phyloP scores from a whole-genome alignment of 1,140 invertebrate species.

The Drosophila ananassae region DNA sequence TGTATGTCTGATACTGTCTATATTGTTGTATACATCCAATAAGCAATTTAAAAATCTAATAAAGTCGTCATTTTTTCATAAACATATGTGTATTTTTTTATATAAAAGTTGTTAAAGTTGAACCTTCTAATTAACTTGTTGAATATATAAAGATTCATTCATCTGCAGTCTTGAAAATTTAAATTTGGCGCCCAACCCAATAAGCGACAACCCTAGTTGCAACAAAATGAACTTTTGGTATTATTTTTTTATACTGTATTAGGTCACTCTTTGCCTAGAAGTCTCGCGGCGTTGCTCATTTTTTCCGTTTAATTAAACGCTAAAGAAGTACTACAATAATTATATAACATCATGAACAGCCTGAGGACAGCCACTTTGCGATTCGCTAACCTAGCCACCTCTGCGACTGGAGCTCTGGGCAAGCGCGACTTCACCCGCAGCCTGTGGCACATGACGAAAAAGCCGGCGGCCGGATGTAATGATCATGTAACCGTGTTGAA shows the following conservation, averaged over 20 bases:
- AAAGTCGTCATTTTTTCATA: slow-evolving; percentile 73
- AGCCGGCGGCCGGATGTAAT: slow-evolving; percentile 43
- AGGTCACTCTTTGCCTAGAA: slow-evolving; percentile 14
- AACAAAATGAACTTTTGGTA: background rate
- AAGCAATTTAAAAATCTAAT: slow-evolving; percentile 73
- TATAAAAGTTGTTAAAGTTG: no score
- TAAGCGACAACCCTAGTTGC: background rate
- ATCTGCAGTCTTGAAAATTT: background rate
- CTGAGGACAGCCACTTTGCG: slow-evolving; percentile 87
- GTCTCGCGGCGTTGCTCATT: slow-evolving; percentile 50
- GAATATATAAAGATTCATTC: background rate
- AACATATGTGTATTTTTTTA: background rate
- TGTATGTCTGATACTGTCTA: slow-evolving; percentile 66
- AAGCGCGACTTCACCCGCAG: slow-evolving; percentile 87
- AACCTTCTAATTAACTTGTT: no score
- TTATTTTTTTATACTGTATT: background rate
- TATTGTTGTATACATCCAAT: slow-evolving; percentile 68
- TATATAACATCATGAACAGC: slow-evolving; percentile 88
- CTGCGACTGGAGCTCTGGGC: slow-evolving; percentile 84
- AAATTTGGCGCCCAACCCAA: background rate
- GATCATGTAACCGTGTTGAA: slow-evolving; percentile 65
- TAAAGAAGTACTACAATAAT: slow-evolving; percentile 22
- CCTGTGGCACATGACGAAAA: slow-evolving; percentile 88
- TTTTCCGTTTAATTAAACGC: slow-evolving; percentile 25
- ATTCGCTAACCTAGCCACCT: slow-evolving; percentile 84